Evolutionary conservation across 2,888 invertebrate genomes (phyloP).

Genomic region (Digitonthophagus gazella): DNA sequence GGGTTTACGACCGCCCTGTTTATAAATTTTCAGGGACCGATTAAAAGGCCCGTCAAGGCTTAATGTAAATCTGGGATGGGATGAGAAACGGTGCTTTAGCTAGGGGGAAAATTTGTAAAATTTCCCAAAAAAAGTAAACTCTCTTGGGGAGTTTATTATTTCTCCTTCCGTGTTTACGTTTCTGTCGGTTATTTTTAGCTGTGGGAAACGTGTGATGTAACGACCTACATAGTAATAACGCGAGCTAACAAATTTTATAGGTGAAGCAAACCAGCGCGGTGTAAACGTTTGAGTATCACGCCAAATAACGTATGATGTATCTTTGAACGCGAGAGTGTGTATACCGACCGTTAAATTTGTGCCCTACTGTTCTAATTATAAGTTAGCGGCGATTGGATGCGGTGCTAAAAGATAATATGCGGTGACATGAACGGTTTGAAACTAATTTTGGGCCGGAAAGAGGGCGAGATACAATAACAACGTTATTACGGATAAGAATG

Average conservation of each 20-base stretch:
- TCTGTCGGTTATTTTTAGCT: not conserved
- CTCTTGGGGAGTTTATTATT: not conserved
- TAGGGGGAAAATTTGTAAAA: not conserved
- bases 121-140: not conserved
- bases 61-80: constrained; percentile 13
- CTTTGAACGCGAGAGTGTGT: not conserved
- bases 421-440: not conserved
- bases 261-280: not conserved
- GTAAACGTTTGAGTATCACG: not conserved
- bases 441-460: not conserved
- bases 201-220: not conserved
- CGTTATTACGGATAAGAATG: not conserved
- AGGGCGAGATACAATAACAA: not conserved
- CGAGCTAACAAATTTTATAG: not conserved
- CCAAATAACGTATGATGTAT: not conserved
- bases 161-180: not conserved
- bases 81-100: not conserved
- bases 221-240: not conserved
- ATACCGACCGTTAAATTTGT: not conserved
- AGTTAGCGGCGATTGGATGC: not conserved
- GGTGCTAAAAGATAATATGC: not conserved
- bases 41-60: constrained; percentile 10
- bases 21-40: constrained; percentile 13
- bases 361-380: not conserved
- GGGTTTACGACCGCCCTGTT: not conserved